Evolutionary conservation across 2,113 vertebrate genomes (phyloP).

Genomic region (Pelvicachromis taeniatus): DNA sequence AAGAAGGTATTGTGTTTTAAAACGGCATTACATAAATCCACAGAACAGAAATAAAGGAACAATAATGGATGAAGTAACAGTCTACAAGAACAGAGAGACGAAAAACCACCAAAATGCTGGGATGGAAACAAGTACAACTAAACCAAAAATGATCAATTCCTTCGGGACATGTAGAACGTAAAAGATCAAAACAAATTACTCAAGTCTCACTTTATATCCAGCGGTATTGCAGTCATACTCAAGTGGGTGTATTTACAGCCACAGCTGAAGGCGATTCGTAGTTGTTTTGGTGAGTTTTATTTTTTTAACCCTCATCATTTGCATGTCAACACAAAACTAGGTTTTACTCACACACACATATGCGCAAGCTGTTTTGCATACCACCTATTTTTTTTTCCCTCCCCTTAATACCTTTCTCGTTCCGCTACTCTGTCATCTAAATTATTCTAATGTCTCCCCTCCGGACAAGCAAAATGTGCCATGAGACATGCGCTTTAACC

Average conservation of each 20-base stretch:
- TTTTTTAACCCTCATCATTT: background rate
- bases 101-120: background rate
- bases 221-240: background rate
- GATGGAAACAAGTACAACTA: background rate
- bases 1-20: background rate
- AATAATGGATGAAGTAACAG: background rate
- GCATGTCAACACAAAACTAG: background rate
- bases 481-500: constrained; percentile 39
- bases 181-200: background rate
- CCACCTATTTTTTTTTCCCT: background rate
- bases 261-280: background rate
- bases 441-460: constrained; percentile 23
- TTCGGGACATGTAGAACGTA: accelerated
- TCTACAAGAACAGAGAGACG: background rate
- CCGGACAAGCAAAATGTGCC: background rate
- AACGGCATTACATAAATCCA: background rate
- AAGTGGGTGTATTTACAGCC: background rate
- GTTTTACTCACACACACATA: background rate
- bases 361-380: background rate
- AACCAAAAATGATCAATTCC: background rate
- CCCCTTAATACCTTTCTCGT: background rate
- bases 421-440: background rate
- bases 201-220: background rate
- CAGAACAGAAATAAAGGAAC: background rate
- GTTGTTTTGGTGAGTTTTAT: background rate